A percentile compares a stretch with the other conserved stretches of the same genome.
phyloP scores from a whole-genome alignment of 2,797 vertebrate species.

The Cephalopachus bancanus region DNA sequence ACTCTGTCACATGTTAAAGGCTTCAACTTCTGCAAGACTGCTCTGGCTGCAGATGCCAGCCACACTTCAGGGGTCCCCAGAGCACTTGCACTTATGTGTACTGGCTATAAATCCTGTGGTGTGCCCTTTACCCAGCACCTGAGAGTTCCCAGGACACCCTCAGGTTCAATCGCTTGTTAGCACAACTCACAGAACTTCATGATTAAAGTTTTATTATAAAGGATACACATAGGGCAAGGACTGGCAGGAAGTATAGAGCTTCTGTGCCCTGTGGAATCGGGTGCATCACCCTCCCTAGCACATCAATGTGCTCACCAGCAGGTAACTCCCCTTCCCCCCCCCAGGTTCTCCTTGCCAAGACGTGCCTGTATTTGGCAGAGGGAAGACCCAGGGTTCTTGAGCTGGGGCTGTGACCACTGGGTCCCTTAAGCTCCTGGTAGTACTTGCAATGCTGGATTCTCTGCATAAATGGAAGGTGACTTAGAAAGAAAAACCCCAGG shows the following conservation, averaged over 20 bases:
- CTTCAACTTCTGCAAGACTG: neutral
- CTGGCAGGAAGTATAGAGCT: rapidly evolving
- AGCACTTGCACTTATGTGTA: rapidly evolving
- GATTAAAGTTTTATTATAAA: neutral
- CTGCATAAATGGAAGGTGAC: neutral
- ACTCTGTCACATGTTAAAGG: neutral
- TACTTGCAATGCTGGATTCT: neutral
- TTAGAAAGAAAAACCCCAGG: neutral
- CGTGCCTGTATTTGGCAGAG: neutral
- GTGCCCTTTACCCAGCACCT: no score
- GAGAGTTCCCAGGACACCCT: neutral
- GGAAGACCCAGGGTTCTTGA: neutral
- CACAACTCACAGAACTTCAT: neutral
- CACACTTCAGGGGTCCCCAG: neutral
- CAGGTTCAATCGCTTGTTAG: neutral
- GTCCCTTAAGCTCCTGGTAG: neutral
- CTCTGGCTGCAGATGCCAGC: neutral
- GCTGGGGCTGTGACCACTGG: neutral
- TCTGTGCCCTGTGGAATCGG: neutral
- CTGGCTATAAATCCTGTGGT: neutral
- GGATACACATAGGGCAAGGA: no score
- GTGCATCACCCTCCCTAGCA: neutral
- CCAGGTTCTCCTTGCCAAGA: neutral
- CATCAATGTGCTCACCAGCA: rapidly evolving
- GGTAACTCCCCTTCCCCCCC: neutral